These are phyloP conservation scores for Lepidocyrtoides sp. DNA, from an alignment of 2,888 invertebrate species.

Conservation along the genomic window DNA sequence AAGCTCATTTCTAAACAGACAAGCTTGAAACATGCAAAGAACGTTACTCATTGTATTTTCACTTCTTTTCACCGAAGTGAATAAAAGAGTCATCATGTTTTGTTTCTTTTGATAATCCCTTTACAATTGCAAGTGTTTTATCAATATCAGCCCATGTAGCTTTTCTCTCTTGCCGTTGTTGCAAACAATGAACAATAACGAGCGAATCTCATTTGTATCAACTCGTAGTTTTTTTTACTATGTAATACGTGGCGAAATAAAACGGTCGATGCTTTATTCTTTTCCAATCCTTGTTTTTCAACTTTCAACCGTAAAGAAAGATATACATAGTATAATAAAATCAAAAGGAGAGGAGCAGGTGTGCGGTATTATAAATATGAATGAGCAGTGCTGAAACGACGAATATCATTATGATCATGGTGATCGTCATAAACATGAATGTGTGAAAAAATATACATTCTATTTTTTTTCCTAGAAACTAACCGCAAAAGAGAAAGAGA, in stretches of 20 bases:
- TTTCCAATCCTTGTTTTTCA: neutral
- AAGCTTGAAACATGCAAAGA: too few species aligned
- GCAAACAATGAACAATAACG: neutral
- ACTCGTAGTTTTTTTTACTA: neutral
- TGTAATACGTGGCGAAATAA: neutral
- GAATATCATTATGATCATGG: constrained; percentile 21
- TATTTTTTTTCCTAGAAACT: constrained; percentile 5
- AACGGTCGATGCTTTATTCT: neutral
- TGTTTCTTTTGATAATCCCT: neutral
- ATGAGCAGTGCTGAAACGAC: neutral
- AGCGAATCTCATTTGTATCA: constrained; percentile 1
- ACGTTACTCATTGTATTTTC: too few species aligned
- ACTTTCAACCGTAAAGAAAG: constrained; percentile 16
- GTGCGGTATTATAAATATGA: constrained; percentile 15
- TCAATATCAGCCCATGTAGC: neutral
- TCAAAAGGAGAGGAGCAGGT: neutral
- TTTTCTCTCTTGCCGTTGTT: neutral
- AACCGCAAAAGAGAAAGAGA: neutral
- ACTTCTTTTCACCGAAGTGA: neutral
- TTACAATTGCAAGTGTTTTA: neutral
- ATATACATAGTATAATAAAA: neutral
- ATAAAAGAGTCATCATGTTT: neutral
- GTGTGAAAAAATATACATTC: neutral
- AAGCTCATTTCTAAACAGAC: neutral
- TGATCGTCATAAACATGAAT: constrained; percentile 16